These are phyloP conservation scores for Synanthedon tipuliformis DNA, from an alignment of 2,888 invertebrate species.

Conservation along the genomic window DNA sequence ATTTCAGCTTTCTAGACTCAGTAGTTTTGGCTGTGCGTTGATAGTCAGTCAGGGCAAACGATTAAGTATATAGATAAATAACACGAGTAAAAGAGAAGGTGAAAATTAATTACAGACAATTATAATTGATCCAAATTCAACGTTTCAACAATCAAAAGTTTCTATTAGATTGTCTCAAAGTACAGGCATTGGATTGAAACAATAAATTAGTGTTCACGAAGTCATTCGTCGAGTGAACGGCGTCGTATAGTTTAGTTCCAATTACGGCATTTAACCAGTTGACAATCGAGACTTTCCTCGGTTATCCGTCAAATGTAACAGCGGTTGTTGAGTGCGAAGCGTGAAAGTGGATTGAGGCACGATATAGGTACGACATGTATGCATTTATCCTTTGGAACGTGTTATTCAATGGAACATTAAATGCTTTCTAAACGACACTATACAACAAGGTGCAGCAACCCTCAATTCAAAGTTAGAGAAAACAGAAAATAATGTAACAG, in stretches of 20 bases:
- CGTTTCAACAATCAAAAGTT: too few species aligned
- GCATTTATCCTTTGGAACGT: constrained; percentile 28
- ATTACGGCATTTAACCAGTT: constrained; percentile 24
- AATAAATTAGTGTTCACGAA: not conserved
- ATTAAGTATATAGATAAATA: too few species aligned
- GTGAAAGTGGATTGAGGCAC: constrained; percentile 45
- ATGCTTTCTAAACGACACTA: constrained; percentile 29
- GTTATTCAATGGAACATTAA: constrained; percentile 43
- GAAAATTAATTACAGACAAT: too few species aligned
- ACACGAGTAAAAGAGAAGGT: too few species aligned
- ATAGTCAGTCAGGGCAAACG: too few species aligned
- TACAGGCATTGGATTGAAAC: not conserved
- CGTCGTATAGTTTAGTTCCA: constrained; percentile 19
- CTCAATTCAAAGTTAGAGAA: too few species aligned
- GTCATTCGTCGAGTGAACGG: not conserved
- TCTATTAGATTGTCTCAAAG: too few species aligned
- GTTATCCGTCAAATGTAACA: constrained; percentile 13
- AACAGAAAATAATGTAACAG: too few species aligned
- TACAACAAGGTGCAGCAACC: too few species aligned
- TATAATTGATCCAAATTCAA: too few species aligned
- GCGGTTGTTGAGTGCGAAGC: constrained; percentile 7
- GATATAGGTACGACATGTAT: constrained; percentile 31
- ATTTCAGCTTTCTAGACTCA: too few species aligned
- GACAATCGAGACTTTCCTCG: constrained; percentile 30
- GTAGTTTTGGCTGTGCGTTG: too few species aligned